Evolutionary conservation across 1,140 invertebrate genomes (phyloP).

Genomic region (Saccostrea glomerata): DNA sequence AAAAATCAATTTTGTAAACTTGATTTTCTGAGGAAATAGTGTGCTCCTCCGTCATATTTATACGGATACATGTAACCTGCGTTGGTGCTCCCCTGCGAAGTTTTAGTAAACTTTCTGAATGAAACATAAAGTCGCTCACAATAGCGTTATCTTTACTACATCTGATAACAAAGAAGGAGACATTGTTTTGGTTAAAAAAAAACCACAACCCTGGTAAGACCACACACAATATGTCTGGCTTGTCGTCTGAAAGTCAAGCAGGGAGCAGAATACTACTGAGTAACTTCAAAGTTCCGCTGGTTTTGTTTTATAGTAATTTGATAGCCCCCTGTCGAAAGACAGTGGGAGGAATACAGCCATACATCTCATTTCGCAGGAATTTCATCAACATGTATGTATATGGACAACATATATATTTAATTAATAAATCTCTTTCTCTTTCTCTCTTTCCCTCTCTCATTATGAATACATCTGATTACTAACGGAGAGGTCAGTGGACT

Average conservation of each 20-base stretch:
- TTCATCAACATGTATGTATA: neutral
- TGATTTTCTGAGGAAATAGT: neutral
- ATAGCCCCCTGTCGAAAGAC: neutral
- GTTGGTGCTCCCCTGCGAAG: constrained; percentile 13
- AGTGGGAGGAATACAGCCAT: neutral
- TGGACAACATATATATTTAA: neutral
- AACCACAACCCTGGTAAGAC: neutral
- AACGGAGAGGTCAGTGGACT: neutral
- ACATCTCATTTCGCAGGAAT: too few relatives aligned
- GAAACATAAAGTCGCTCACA: neutral
- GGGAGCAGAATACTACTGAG: neutral
- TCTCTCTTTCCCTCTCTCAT: constrained; percentile 13
- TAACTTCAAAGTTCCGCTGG: neutral
- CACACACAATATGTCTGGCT: neutral
- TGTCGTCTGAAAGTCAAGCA: neutral
- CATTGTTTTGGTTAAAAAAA: constrained; percentile 9
- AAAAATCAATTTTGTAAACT: too few relatives aligned
- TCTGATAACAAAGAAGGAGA: constrained; percentile 26
- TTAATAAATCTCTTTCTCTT: neutral
- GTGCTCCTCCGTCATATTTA: neutral
- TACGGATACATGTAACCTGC: neutral
- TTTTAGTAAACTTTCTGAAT: constrained; percentile 12
- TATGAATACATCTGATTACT: neutral
- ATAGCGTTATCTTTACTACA: neutral
- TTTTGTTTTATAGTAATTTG: constrained; percentile 1